These are phyloP conservation scores for Nomada fabriciana DNA, from an alignment of 2,888 invertebrate genomes.

Conservation along the genomic window DNA sequence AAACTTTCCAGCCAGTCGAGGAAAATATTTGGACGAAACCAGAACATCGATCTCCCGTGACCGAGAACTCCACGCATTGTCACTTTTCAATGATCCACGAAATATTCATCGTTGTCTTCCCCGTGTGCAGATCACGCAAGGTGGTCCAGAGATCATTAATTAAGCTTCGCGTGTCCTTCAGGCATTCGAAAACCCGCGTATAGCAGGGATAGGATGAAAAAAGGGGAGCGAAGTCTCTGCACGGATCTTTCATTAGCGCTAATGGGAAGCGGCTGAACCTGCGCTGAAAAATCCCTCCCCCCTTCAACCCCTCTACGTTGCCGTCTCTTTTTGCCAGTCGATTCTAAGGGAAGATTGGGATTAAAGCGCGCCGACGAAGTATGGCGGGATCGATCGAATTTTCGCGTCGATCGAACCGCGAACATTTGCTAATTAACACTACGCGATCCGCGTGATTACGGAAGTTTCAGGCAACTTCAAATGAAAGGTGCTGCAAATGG, in stretches of 20 bases:
- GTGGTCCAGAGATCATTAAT: slow-evolving; percentile 59
- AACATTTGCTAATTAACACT: slow-evolving; percentile 35
- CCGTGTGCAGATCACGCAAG: slow-evolving; percentile 22
- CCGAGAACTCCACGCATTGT: slow-evolving; percentile 13
- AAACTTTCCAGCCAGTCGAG: slow-evolving; percentile 7
- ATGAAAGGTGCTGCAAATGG: neutral
- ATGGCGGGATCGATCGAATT: slow-evolving; percentile 49
- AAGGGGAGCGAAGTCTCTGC: slow-evolving; percentile 56
- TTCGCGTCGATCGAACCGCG: slow-evolving; percentile 29
- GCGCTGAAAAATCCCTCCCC: slow-evolving; percentile 51
- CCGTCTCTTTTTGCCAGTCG: slow-evolving; percentile 28
- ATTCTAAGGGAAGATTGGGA: slow-evolving; percentile 34
- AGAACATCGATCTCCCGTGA: neutral
- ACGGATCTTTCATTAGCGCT: slow-evolving; percentile 72
- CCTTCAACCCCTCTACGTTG: neutral
- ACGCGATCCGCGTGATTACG: neutral
- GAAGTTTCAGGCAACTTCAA: neutral
- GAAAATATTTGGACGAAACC: neutral
- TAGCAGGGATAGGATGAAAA: slow-evolving; percentile 16
- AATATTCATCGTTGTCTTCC: slow-evolving; percentile 36
- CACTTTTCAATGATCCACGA: slow-evolving; percentile 26
- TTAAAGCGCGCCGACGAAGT: slow-evolving; percentile 55
- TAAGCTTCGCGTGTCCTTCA: slow-evolving; percentile 66
- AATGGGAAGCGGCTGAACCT: slow-evolving; percentile 67
- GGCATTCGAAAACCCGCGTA: slow-evolving; percentile 59